These are phyloP conservation scores for Agapostemon virescens DNA, from an alignment of 2,888 invertebrate species.

Conservation along the genomic window DNA sequence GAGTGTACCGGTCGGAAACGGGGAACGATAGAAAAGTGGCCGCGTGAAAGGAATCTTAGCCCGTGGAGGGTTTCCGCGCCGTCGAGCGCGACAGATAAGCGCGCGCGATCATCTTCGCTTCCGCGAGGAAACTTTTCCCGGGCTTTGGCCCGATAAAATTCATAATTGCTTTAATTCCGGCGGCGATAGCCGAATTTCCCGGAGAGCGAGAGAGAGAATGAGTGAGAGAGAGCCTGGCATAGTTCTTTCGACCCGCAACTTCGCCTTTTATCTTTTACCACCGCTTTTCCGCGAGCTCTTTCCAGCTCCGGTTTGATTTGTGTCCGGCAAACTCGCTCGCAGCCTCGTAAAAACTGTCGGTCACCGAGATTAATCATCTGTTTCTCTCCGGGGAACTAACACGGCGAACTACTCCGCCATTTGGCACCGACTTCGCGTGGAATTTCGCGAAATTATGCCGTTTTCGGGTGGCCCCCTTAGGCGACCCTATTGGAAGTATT, in stretches of 20 bases:
- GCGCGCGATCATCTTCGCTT: constrained; percentile 42
- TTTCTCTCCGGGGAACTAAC: neutral
- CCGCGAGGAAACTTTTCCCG: constrained; percentile 48
- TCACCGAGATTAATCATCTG: neutral
- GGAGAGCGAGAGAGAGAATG: neutral
- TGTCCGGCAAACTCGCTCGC: neutral
- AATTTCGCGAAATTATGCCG: neutral
- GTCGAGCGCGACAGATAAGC: constrained; percentile 55
- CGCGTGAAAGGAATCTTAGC: constrained; percentile 41
- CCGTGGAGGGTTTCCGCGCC: constrained; percentile 44
- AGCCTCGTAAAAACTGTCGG: neutral
- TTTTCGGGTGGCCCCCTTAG: neutral
- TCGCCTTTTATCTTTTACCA: neutral
- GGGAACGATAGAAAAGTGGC: constrained; percentile 13
- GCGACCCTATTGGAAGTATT: neutral
- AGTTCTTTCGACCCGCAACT: neutral
- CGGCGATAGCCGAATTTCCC: neutral
- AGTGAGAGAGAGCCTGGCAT: neutral
- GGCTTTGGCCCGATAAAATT: neutral
- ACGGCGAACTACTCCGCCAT: neutral
- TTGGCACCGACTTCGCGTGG: neutral
- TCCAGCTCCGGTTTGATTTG: neutral
- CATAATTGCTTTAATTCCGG: constrained; percentile 11
- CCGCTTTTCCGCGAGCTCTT: neutral
- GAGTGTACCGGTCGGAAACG: neutral